phyloP scores from a whole-genome alignment of 2,797 vertebrate genomes.

The Pantherophis alleghaniensis region DNA sequence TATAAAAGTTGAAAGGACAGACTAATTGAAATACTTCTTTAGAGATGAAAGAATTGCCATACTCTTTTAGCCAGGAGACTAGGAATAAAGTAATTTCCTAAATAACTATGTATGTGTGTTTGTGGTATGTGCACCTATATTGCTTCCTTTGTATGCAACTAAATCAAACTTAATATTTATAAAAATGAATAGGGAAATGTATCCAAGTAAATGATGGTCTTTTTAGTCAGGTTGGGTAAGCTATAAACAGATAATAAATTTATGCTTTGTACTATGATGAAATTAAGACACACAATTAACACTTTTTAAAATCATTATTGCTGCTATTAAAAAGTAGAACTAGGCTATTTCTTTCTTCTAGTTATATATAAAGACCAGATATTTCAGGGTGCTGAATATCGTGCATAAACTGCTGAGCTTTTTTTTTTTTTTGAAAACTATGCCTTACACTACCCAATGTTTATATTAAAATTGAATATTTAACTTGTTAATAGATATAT shows the following conservation, averaged over 20 bases:
- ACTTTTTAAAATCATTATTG: background rate
- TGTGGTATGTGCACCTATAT: background rate
- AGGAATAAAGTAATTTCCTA: constrained; percentile 40
- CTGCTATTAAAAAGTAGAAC: background rate
- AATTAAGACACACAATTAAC: background rate
- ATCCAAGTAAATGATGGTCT: background rate
- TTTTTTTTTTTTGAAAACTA: constrained; percentile 11
- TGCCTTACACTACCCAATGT: constrained; percentile 42
- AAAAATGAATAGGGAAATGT: background rate
- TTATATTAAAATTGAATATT: constrained; percentile 17
- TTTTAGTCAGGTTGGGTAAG: background rate
- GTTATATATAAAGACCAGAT: background rate
- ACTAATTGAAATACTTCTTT: constrained; percentile 11
- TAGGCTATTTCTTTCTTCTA: background rate
- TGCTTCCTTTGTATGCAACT: background rate
- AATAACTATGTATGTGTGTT: constrained; percentile 19
- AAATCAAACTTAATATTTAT: background rate
- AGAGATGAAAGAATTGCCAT: constrained; percentile 28
- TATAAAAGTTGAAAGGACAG: constrained; percentile 7
- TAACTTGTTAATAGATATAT: constrained; percentile 43
- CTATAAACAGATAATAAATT: background rate
- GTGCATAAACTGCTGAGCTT: constrained; percentile 38
- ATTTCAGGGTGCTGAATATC: background rate
- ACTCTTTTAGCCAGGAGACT: constrained; percentile 21
- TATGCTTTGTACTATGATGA: background rate